Conservation (phyloP, 2,888 invertebrate species). For the Anticlea derivata region DNA sequence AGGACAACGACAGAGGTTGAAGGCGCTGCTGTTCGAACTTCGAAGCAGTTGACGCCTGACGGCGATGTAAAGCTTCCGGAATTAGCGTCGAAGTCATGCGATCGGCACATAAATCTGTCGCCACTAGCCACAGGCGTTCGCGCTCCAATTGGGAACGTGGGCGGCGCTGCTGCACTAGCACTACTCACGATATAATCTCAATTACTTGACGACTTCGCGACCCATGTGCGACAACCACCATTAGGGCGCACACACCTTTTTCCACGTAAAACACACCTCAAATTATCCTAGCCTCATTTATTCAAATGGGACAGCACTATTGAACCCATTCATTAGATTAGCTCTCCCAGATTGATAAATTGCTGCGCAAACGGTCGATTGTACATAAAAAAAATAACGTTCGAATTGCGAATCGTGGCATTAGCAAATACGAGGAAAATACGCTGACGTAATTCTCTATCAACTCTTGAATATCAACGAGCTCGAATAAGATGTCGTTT, state of each 20-base stretch:
- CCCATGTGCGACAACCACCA: conserved; percentile 14
- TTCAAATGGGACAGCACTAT: conserved; percentile 22
- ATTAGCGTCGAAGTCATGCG: conserved; percentile 63
- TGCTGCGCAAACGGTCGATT: conserved; percentile 15
- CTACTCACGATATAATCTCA: conserved; percentile 45
- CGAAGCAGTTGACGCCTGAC: conserved; percentile 40
- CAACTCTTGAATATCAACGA: conserved; percentile 39
- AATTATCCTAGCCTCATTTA: conserved; percentile 22
- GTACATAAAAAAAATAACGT: conserved; percentile 31
- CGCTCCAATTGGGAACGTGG: conserved; percentile 43
- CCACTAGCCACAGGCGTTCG: conserved; percentile 47
- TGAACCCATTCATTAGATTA: conserved; percentile 27
- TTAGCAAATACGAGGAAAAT: conserved; percentile 35
- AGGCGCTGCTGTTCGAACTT: conserved; percentile 3
- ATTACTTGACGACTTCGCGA: conserved; percentile 44
- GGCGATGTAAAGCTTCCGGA: conserved; percentile 59
- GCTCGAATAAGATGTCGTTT: conserved; percentile 41
- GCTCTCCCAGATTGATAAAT: conserved; percentile 27
- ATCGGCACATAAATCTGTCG: conserved; percentile 72
- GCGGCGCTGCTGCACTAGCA: conserved; percentile 46
- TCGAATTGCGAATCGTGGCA: conserved; percentile 28
- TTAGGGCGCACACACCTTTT: conserved; percentile 15
- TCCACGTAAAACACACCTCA: conserved; percentile 18
- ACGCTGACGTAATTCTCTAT: conserved; percentile 40
- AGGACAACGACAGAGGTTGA: conserved; percentile 8